Evolutionary conservation across 2,888 invertebrate species (phyloP).

Genomic region (Erebia aethiops): DNA sequence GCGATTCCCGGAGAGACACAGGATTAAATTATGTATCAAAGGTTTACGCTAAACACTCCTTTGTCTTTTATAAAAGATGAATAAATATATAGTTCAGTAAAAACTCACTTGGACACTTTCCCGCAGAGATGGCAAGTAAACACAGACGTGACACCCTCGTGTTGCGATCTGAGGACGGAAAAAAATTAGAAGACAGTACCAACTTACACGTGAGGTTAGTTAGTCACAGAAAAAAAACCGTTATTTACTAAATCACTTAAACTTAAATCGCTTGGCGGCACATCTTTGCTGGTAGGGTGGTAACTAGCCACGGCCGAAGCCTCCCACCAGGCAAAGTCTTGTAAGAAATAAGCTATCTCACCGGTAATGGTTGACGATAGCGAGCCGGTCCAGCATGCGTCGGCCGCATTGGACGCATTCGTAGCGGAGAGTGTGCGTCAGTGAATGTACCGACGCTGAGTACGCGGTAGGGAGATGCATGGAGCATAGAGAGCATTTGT

Average conservation of each 20-base stretch:
- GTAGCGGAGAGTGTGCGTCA: conserved; percentile 68
- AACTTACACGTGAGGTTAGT: no score
- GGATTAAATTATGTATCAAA: no score
- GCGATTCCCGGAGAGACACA: no score
- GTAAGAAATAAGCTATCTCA: conserved; percentile 32
- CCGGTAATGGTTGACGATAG: conserved; percentile 70
- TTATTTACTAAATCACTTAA: no score
- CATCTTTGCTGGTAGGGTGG: no score
- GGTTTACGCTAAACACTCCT: no score
- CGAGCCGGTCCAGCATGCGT: conserved; percentile 62
- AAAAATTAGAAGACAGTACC: neutral
- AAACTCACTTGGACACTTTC: conserved; percentile 67
- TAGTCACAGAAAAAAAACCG: no score
- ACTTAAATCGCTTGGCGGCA: no score
- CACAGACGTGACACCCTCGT: conserved; percentile 62
- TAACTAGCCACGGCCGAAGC: no score
- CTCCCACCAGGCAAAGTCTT: no score
- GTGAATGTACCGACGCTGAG: conserved; percentile 63
- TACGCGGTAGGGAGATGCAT: conserved; percentile 68
- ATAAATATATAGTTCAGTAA: no score
- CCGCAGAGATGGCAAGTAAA: conserved; percentile 71
- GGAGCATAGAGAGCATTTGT: conserved; percentile 61
- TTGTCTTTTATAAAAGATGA: no score
- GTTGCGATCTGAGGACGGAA: conserved; percentile 56
- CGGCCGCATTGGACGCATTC: conserved; percentile 64